These are phyloP conservation scores for Sebastes taczanowskii DNA, from an alignment of 2,797 vertebrate species.

Conservation along the genomic window DNA sequence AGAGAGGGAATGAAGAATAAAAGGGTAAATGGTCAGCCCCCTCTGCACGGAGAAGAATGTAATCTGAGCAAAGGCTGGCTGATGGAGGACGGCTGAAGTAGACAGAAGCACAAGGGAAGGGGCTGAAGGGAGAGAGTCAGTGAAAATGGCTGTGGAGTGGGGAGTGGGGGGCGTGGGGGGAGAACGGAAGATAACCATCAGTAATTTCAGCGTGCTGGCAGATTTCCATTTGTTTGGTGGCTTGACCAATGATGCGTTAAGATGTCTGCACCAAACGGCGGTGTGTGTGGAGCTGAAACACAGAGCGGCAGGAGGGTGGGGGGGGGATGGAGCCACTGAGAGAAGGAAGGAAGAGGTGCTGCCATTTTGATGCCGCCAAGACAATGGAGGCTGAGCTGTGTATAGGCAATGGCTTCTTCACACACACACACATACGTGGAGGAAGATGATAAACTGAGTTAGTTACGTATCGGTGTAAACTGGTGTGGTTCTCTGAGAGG, in stretches of 20 bases:
- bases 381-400: constrained; percentile 24
- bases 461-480: not conserved
- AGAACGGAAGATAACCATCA: constrained; percentile 79
- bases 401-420: constrained; percentile 12
- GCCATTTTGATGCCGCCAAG: constrained; percentile 41
- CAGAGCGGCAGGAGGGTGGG: not conserved
- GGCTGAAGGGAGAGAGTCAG: not conserved
- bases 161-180: not conserved
- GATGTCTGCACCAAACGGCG: constrained; percentile 59
- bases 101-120: constrained; percentile 18
- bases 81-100: constrained; percentile 31
- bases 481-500: not conserved
- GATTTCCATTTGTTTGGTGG: constrained; percentile 80
- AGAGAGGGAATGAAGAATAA: constrained; percentile 5
- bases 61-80: constrained; percentile 12
- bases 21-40: constrained; percentile 6
- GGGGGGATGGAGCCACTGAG: constrained; percentile 28
- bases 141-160: not conserved
- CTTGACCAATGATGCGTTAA: constrained; percentile 72
- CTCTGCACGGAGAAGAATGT: not conserved
- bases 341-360: constrained; percentile 27
- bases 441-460: not conserved
- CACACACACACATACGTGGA: not conserved
- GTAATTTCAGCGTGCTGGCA: constrained; percentile 80
- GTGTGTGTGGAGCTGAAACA: constrained; percentile 35